Conservation (phyloP, 2,797 vertebrate species). For the Scarus forsteni region DNA sequence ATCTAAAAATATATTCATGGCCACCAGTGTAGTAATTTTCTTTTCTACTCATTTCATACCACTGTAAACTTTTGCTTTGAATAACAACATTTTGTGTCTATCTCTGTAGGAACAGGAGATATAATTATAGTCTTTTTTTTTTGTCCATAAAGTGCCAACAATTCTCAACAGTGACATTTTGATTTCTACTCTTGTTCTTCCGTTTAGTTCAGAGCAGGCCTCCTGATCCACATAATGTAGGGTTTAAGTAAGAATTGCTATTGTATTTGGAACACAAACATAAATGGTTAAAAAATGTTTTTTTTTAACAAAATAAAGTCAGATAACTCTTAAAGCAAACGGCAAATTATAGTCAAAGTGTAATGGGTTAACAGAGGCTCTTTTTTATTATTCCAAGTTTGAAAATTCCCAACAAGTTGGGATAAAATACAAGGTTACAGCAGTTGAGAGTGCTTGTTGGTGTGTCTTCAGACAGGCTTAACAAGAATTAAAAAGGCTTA, state of each 20-base stretch:
- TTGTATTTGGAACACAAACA: slow-evolving; percentile 63
- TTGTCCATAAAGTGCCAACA: slow-evolving; percentile 70
- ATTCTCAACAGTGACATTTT: slow-evolving; percentile 69
- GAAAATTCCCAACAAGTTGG: not conserved
- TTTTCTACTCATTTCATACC: slow-evolving; percentile 18
- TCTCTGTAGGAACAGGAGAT: slow-evolving; percentile 55
- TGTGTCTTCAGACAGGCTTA: slow-evolving; percentile 1
- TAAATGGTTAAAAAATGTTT: slow-evolving; percentile 13
- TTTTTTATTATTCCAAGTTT: not conserved
- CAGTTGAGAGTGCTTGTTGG: not conserved
- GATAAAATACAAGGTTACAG: slow-evolving; percentile 3
- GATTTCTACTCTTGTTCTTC: slow-evolving; percentile 63
- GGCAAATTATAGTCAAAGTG: slow-evolving; percentile 23
- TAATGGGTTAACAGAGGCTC: too few relatives aligned
- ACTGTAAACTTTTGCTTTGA: slow-evolving; percentile 29
- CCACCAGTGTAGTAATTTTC: slow-evolving; percentile 28
- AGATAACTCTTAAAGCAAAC: slow-evolving; percentile 11
- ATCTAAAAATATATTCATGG: too few relatives aligned
- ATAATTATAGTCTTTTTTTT: slow-evolving; percentile 58
- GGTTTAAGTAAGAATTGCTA: slow-evolving; percentile 42
- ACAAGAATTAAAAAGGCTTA: slow-evolving; percentile 6
- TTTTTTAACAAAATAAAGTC: not conserved
- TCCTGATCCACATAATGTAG: slow-evolving; percentile 1
- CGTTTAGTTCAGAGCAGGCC: slow-evolving; percentile 45
- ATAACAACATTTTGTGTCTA: slow-evolving; percentile 46